Evolutionary conservation across 1,140 invertebrate genomes (phyloP).

Genomic region (Eriosoma lanigerum): DNA sequence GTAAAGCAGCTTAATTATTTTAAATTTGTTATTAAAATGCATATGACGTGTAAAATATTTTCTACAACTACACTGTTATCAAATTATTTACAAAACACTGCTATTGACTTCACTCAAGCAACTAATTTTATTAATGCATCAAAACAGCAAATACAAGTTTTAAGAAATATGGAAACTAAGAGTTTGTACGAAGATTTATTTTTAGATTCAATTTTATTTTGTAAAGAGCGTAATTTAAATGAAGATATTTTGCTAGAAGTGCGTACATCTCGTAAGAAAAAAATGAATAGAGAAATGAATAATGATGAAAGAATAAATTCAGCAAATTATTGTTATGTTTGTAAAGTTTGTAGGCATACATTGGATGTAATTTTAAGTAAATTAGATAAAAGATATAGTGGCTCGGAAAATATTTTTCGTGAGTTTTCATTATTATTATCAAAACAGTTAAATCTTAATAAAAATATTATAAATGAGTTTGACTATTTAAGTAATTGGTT

Average conservation of each 20-base stretch:
- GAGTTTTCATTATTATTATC: not conserved
- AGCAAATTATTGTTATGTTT: not conserved
- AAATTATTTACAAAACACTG: not conserved
- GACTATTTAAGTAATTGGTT: not conserved
- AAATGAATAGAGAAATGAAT: not conserved
- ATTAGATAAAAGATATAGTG: no score
- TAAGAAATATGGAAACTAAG: not conserved
- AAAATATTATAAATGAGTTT: not conserved
- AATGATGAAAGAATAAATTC: slow-evolving; percentile 9
- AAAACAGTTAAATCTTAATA: not conserved
- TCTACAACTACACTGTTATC: no score
- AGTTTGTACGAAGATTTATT: not conserved
- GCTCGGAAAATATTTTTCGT: not conserved
- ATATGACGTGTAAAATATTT: not conserved
- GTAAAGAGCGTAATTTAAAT: not conserved
- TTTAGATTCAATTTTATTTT: not conserved
- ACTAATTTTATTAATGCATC: not conserved
- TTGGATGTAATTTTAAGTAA: slow-evolving; percentile 12
- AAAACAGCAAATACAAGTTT: slow-evolving; percentile 1
- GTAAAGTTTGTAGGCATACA: not conserved
- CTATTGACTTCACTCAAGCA: not conserved
- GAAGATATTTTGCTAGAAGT: not conserved
- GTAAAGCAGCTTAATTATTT: not conserved
- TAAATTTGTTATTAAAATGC: slow-evolving; percentile 6
- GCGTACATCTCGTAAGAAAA: slow-evolving; percentile 8